Percentiles rank a stretch among this genome's conserved stretches.
These are phyloP conservation scores for Psix sp. DNA, from an alignment of 1,140 invertebrate genomes.

Conservation along the genomic window DNA sequence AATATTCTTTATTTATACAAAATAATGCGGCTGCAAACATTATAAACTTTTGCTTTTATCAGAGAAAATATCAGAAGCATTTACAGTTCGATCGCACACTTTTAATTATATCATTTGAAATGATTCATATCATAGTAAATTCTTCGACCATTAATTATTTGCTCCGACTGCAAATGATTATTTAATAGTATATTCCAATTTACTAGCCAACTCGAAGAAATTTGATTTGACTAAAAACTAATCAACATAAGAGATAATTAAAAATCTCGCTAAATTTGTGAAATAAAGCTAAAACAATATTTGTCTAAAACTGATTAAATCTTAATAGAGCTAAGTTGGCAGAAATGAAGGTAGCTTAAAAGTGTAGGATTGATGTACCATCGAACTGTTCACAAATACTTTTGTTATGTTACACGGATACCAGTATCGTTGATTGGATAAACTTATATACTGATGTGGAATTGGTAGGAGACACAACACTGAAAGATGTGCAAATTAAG, in stretches of 20 bases:
- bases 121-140: too few species aligned
- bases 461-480: conserved; percentile 42
- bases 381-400: conserved; percentile 36
- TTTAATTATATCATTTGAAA: background rate
- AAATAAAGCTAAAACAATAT: too few species aligned
- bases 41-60: conserved; percentile 19
- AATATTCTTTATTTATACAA: conserved; percentile 57
- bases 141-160: too few species aligned
- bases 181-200: too few species aligned
- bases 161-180: too few species aligned
- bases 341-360: background rate
- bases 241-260: too few species aligned
- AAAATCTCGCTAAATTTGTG: too few species aligned
- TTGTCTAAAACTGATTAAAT: too few species aligned
- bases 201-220: too few species aligned
- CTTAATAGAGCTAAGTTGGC: background rate
- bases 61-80: conserved; percentile 6
- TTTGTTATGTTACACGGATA: background rate
- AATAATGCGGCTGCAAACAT: conserved; percentile 27
- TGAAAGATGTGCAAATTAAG: conserved; percentile 18
- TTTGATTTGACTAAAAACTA: too few species aligned
- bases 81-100: conserved; percentile 39
- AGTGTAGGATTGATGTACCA: conserved; percentile 16
- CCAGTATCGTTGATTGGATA: conserved; percentile 3
- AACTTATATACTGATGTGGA: conserved; percentile 43